Base-by-base conservation (phyloP, 2,797 vertebrate species). In the Melanotaenia maccullochi region DNA sequence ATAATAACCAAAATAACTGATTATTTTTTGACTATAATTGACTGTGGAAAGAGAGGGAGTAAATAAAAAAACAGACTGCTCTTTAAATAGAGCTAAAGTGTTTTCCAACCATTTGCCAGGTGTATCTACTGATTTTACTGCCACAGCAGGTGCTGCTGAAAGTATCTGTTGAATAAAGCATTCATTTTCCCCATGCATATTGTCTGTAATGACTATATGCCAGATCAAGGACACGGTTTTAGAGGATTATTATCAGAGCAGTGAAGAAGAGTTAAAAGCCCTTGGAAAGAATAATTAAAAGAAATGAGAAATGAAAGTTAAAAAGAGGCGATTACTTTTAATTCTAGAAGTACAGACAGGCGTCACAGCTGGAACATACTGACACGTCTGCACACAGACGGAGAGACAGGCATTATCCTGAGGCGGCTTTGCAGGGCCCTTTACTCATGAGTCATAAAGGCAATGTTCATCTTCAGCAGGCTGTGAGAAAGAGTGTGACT, bases 371-470 rank as follows among this genome's bases (percentile, higher is more conserved):
- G 55, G 56, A 66, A 47, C 49, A 54, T 40, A 16, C 35, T 24
- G 47, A 49, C 65, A 70, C 47, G 57, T 59, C 20, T 40, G 52
- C 40, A 25, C 58, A 60, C 40, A 61, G 12, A 35, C 28, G 24
- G 9, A 22, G 57, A 59, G 67, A 18, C 24, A n/a, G 71, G 65
- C 63, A 65, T 82, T 71, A 70, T 83, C 82, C 75, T 16, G 24
- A 51, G 70, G 82, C 77, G 5, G 44, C 70, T 69, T 61, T 54
- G 63, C 55, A 32, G 38, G 60, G 62, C 60, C 69, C 62, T 70
- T 84, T 28, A 73, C 74, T 71, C 68, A 73, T 91, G 86, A 89
- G 71, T 87, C 85, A 91, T 75, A 71, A 66, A 76, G 73, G 65
- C 63, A 52, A 52, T 14, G 71, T 70, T 82, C 70, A 71, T 76